These are phyloP conservation scores for Eospalax fontanierii DNA, from an alignment of 2,797 vertebrate species.

Conservation along the genomic window DNA sequence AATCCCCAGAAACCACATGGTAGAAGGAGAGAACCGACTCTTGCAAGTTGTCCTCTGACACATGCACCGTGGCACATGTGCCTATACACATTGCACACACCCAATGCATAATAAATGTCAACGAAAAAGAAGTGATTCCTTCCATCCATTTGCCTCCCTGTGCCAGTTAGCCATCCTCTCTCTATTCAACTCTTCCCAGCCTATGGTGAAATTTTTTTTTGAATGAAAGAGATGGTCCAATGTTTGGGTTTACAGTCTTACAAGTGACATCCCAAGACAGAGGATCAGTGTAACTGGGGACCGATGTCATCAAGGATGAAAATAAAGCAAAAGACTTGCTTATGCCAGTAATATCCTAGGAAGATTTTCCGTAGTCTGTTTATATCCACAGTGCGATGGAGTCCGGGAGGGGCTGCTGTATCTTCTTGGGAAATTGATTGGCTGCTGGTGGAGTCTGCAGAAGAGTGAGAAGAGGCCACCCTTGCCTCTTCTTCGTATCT, in stretches of 20 bases:
- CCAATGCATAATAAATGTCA: background rate
- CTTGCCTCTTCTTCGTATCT: background rate
- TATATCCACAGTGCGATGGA: background rate
- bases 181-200: too few relatives aligned
- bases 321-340: background rate
- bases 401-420: background rate
- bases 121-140: background rate
- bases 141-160: background rate
- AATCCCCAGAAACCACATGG: background rate
- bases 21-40: background rate
- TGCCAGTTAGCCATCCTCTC: background rate
- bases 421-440: background rate
- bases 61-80: background rate
- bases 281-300: background rate
- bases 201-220: background rate
- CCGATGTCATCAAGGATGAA: background rate
- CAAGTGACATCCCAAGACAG: background rate
- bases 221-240: background rate
- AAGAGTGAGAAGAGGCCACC: background rate
- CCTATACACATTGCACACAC: too few relatives aligned
- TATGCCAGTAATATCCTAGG: background rate
- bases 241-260: conserved; percentile 49
- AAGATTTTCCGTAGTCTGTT: background rate
- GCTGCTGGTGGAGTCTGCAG: background rate
- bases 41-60: background rate